These are phyloP conservation scores for Aphodius granarius DNA, from an alignment of 2,888 invertebrate species.

Conservation along the genomic window DNA sequence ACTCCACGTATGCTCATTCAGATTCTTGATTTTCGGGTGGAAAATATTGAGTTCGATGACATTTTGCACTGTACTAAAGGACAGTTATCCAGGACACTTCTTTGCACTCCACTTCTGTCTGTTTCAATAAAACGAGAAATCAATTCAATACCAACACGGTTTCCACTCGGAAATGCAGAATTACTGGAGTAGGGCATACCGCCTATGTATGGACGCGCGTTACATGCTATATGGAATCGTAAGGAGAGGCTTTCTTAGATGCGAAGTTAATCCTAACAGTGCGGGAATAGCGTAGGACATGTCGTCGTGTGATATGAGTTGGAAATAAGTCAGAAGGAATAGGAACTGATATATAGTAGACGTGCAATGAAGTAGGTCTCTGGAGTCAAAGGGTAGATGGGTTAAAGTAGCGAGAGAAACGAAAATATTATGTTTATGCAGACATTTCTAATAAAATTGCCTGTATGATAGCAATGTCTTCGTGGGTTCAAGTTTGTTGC, in stretches of 20 bases:
- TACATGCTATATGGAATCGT: neutral
- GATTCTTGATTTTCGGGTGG: no score
- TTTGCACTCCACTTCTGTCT: no score
- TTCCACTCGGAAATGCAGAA: no score
- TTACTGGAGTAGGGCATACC: conserved; percentile 1
- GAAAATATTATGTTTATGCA: conserved; percentile 39
- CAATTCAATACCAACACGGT: no score
- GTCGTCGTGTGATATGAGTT: neutral
- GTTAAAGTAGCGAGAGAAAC: neutral
- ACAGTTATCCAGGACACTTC: no score
- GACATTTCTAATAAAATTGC: conserved; percentile 42
- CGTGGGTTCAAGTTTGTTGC: conserved; percentile 38
- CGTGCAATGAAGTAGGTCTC: neutral
- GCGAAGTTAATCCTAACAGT: neutral
- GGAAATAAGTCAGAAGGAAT: neutral
- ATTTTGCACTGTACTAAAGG: no score
- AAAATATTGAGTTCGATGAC: no score
- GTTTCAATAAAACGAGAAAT: no score
- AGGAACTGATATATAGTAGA: neutral
- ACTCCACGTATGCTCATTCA: no score
- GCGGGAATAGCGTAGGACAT: neutral
- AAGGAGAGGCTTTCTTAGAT: neutral
- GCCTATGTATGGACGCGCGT: neutral
- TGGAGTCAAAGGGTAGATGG: neutral
- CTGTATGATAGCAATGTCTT: conserved; percentile 42